Evolutionary conservation across 2,797 vertebrate species (phyloP), one percentile per base, ranked within the genome.

Genomic region (Tiaroga cobitis): DNA sequence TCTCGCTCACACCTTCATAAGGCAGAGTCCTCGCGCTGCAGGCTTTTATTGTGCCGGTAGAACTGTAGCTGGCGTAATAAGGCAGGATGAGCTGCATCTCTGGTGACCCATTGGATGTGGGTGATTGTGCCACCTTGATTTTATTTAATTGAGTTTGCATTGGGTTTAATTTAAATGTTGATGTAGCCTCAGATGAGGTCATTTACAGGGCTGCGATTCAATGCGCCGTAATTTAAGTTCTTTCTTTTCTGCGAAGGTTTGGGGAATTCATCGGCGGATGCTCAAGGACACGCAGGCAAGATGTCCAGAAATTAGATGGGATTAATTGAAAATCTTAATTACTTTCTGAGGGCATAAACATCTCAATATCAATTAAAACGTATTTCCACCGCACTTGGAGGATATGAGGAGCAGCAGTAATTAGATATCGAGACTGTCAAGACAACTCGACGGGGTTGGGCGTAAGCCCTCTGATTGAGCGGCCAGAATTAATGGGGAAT

Each of bases 251-350:
- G 90, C 43, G 61, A 89, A 92, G 92, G 93, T 94, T 95, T 92
- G 90, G 93, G 92, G 93, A 96, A 95, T 95, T 95, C 94, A 94
- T 93, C 90, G 88, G 88, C 86, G 91, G 94, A 94, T 86, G 93
- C 94, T 95, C 95, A 95, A 95, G 94, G 95, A 96, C 94, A 94
- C 90, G 61, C 90, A 94, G 92, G 92, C 93, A 92, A 95, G 95
- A 95, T 94, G 94, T 96, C 95, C 94, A 94, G 94, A 95, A 96
- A 95, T 95, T 92, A 95, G 93, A 94, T 90, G 79, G 94, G 95
- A 96, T 96, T 96, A 95, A 96, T 96, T 96, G 95, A 96, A 95
- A 96, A 95, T 95, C 94, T 95, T 96, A 95, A 95, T 96, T 95
- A 95, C 95, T 95, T 96, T 95, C 94, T 93, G 90, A 95, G 94